Percentiles rank a stretch among this genome's conserved stretches.
These are phyloP conservation scores for Podarcis raffonei DNA, from an alignment of 2,113 vertebrate species.

Conservation along the genomic window DNA sequence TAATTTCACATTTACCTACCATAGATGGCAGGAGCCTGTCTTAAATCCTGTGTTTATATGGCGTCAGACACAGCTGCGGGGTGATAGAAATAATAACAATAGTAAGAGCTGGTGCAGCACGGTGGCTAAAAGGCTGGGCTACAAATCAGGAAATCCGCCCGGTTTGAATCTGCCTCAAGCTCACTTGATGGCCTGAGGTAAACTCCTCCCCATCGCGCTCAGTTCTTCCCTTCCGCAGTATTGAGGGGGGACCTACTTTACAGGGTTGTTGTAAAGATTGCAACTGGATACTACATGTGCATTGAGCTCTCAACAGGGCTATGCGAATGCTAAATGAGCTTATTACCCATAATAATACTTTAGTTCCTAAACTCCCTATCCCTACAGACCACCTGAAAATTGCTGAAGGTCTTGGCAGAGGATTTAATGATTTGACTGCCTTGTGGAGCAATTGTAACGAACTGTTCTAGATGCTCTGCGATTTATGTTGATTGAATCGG, in stretches of 20 bases:
- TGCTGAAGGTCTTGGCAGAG: no score
- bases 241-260: neutral
- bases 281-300: neutral
- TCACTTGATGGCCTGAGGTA: neutral
- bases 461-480: no score
- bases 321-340: neutral
- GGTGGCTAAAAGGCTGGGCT: neutral
- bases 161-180: neutral
- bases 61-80: neutral
- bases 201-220: neutral
- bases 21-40: neutral
- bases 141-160: neutral
- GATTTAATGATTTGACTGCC: no score
- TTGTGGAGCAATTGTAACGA: no score
- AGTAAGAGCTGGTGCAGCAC: neutral
- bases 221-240: neutral
- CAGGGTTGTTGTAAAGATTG: neutral
- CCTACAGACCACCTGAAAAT: no score
- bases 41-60: neutral
- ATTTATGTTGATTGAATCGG: no score
- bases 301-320: neutral
- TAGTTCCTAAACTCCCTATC: no score
- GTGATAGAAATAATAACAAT: neutral
- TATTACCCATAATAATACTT: neutral
- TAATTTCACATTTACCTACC: neutral